A percentile compares a stretch with the other conserved stretches of the same genome.
These are phyloP conservation scores for Flexamia atlantica DNA, from an alignment of 2,888 invertebrate genomes.

Conservation along the genomic window DNA sequence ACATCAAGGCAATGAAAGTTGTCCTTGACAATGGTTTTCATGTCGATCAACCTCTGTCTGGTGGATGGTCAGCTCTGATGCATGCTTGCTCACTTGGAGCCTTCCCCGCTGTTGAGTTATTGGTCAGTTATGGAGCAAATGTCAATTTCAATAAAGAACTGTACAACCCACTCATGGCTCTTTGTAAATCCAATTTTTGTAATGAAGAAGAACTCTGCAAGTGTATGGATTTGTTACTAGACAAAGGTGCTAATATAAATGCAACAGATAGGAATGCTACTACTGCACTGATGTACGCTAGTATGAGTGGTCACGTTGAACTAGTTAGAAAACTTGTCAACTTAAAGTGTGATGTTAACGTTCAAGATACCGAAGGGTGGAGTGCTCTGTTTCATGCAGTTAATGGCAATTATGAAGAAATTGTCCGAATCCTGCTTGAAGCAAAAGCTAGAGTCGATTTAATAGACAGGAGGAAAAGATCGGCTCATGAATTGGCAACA, in stretches of 20 bases:
- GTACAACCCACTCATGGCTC: constrained; percentile 67
- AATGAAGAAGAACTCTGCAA: constrained; percentile 66
- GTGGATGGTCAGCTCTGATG: constrained; percentile 66
- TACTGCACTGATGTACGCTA: constrained; percentile 67
- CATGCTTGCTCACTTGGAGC: constrained; percentile 64
- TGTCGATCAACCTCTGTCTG: constrained; percentile 55
- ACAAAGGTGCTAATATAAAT: constrained; percentile 66
- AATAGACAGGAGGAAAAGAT: constrained; percentile 65
- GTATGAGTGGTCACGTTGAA: constrained; percentile 60
- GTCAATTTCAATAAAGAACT: constrained; percentile 66
- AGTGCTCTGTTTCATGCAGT: constrained; percentile 69
- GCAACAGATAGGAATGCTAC: constrained; percentile 65
- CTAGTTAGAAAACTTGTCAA: constrained; percentile 66
- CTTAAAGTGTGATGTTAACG: constrained; percentile 65
- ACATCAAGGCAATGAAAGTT: constrained; percentile 57
- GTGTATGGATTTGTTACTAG: constrained; percentile 67
- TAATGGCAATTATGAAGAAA: constrained; percentile 58
- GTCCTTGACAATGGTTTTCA: constrained; percentile 61
- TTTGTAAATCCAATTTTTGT: constrained; percentile 65
- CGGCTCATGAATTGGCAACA: constrained; percentile 65
- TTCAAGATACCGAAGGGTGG: constrained; percentile 68
- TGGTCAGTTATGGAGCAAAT: constrained; percentile 66
- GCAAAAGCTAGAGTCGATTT: constrained; percentile 67
- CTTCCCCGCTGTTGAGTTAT: constrained; percentile 63
- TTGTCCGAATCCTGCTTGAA: constrained; percentile 65